Evolutionary conservation across 2,888 invertebrate genomes (phyloP).

Genomic region (Caenorhabditis sp.): DNA sequence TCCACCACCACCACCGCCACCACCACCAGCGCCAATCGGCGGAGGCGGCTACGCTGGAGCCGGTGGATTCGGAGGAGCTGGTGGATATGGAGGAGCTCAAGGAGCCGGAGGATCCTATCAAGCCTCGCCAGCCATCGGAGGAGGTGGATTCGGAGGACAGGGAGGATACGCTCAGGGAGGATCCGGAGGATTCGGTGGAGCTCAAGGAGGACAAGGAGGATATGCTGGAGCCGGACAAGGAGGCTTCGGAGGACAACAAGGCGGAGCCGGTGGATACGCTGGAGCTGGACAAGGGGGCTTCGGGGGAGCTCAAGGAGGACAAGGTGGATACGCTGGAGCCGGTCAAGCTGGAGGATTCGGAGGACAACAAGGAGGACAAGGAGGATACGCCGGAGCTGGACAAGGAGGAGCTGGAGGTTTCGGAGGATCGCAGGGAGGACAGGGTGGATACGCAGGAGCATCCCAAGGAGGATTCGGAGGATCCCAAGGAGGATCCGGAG

Average conservation of each 20-base stretch:
- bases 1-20: constrained; percentile 47
- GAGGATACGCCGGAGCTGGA: constrained; percentile 26
- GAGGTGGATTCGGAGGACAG: constrained; percentile 29
- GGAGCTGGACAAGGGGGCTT: constrained; percentile 20
- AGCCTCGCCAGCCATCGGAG: neutral
- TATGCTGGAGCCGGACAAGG: constrained; percentile 38
- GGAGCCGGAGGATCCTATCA: constrained; percentile 38
- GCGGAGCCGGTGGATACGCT: constrained; percentile 22
- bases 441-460: constrained; percentile 42
- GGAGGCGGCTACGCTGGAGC: constrained; percentile 29
- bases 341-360: constrained; percentile 33
- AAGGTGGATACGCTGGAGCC: constrained; percentile 17
- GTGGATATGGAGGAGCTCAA: constrained; percentile 43
- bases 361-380: constrained; percentile 32
- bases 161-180: constrained; percentile 37
- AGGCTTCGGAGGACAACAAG: constrained; percentile 17
- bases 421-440: constrained; percentile 37
- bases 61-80: constrained; percentile 47
- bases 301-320: constrained; percentile 38
- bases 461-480: constrained; percentile 46
- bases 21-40: constrained; percentile 52
- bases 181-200: constrained; percentile 24
- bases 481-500: constrained; percentile 33
- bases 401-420: constrained; percentile 35
- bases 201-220: constrained; percentile 30